Evolutionary conservation across 2,888 invertebrate species (phyloP).

Genomic region (Aspidiotus rigidus): DNA sequence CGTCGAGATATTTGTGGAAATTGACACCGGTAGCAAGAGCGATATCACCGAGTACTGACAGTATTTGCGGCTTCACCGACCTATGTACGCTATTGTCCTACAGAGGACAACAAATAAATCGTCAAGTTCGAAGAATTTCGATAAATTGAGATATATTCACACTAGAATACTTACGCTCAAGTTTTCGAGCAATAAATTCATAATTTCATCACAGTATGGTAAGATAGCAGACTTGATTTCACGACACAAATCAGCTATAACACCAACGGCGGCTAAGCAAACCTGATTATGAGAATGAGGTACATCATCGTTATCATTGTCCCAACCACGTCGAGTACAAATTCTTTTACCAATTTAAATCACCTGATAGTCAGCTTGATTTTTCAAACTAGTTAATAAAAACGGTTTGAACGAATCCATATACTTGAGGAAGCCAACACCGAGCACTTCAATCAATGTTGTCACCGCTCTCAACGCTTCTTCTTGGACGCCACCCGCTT

Average conservation of each 20-base stretch:
- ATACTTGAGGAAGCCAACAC: conserved; percentile 86
- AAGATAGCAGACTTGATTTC: conserved; percentile 76
- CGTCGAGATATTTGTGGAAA: conserved; percentile 84
- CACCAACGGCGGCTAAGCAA: conserved; percentile 83
- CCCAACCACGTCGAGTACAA: too few species aligned
- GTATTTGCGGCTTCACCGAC: conserved; percentile 90
- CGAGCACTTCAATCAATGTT: conserved; percentile 85
- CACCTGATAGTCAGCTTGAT: conserved; percentile 89
- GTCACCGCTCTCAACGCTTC: conserved; percentile 96
- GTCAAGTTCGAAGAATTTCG: not conserved
- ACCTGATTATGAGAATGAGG: conserved; percentile 44
- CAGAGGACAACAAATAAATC: conserved; percentile 36
- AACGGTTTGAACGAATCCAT: conserved; percentile 95
- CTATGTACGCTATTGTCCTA: conserved; percentile 79
- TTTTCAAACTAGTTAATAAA: conserved; percentile 80
- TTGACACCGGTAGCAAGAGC: conserved; percentile 87
- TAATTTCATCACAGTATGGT: conserved; percentile 92
- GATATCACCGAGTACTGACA: conserved; percentile 94
- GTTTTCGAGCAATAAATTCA: conserved; percentile 80
- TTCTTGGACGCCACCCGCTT: conserved; percentile 90
- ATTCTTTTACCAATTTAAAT: conserved; percentile 39
- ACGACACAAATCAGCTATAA: conserved; percentile 92
- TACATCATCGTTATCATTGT: not conserved
- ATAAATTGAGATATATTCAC: not conserved
- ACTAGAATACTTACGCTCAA: conserved; percentile 50